Base-by-base conservation (phyloP, 2,888 invertebrate species). In the Dorcus hopei region DNA sequence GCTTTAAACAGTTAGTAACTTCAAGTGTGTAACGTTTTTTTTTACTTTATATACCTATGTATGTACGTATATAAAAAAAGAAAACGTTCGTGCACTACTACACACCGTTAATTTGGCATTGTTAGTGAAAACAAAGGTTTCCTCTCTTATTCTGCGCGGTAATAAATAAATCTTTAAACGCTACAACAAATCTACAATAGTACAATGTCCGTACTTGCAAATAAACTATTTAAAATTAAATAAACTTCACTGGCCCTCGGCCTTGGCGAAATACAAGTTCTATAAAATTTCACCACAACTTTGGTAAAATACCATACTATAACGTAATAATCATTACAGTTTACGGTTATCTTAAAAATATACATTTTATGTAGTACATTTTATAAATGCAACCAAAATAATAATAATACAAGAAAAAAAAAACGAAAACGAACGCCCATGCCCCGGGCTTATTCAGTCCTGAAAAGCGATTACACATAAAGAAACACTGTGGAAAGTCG, bases 231-330 rank as follows among this genome's bases (percentile, higher is more conserved):
- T 68, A 68, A 68, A 70, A 68, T 65, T 63, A 69, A 70, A 66
- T 64, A 68, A 70, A 70, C 64, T 65, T 59, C 63, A 68, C 65
- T 56, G 65, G 66, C 63, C 39, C 54, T 57, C 50, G 62, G 70
- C 68, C 68, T 49, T 64, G 61, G 59, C 40, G 26, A 33, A 33
- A 33, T 33, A 62, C 60, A 59, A 62, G 57, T 61, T 59, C 19
- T 40, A 59, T 49, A 59, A 19, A 2, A 62, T 64, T 69, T 68
- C 65, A 69, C 68, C 68, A 70, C 45, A 45, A 45, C 53, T 69
- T 77, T 81, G 81, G 81, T 81, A 81, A 81, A 82, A 80, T 82
- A 82, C 81, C 82, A 82, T 82, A 83, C 82, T 78, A 78, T 72
- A 81, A 82, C 80, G 81, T 82, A 81, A 81, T 81, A 73, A 74